Percentiles rank a stretch among this genome's conserved stretches.
These are phyloP conservation scores for Psittacula derbiana DNA, from an alignment of 2,797 vertebrate species.

Conservation along the genomic window DNA sequence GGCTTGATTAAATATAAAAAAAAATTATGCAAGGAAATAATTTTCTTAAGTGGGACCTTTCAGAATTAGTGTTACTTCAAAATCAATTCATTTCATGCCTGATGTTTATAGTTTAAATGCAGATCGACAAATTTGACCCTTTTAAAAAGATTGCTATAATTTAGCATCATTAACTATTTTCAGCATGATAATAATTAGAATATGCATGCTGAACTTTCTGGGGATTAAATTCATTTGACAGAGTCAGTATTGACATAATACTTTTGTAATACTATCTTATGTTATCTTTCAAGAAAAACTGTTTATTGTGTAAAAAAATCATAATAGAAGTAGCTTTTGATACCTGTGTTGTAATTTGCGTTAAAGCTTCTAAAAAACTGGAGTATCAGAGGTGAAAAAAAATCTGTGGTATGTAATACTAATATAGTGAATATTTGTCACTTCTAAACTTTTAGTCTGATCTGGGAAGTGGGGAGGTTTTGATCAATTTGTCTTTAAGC, in stretches of 20 bases:
- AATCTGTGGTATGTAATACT: not conserved
- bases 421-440: not conserved
- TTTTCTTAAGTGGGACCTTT: constrained; percentile 49
- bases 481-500: not conserved
- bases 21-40: constrained; percentile 47
- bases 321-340: not conserved
- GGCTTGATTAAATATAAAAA: constrained; percentile 29
- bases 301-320: not conserved
- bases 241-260: not conserved
- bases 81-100: constrained; percentile 33
- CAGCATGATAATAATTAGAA: constrained; percentile 42
- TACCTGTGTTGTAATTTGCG: not conserved
- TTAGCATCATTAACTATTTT: constrained; percentile 63
- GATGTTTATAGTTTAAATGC: constrained; percentile 46
- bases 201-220: constrained; percentile 8
- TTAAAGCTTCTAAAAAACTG: not conserved
- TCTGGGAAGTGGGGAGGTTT: not conserved
- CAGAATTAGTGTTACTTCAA: constrained; percentile 56
- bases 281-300: not conserved
- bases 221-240: constrained; percentile 2
- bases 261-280: not conserved
- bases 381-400: not conserved
- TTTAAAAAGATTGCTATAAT: constrained; percentile 60
- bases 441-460: not conserved
- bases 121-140: constrained; percentile 34